Evolutionary conservation across 2,113 vertebrate species (phyloP).

Genomic region (Neofelis nebulosa): DNA sequence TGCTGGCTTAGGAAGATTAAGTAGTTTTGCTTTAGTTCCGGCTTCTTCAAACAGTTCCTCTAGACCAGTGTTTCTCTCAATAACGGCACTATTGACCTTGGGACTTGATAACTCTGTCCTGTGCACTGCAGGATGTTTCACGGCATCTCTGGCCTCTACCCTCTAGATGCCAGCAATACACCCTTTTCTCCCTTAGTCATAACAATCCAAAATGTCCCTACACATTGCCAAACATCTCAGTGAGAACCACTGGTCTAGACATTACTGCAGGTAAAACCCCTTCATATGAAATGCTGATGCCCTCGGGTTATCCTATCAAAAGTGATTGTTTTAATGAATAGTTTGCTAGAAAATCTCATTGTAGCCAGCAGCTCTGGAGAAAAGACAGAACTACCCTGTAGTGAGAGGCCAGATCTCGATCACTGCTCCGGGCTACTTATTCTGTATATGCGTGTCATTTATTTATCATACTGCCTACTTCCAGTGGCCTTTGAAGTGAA

Average conservation of each 20-base stretch:
- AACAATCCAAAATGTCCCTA: not conserved
- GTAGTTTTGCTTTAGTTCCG: not conserved
- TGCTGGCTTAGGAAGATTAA: not conserved
- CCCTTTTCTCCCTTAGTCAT: not conserved
- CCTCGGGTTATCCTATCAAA: conserved; percentile 27
- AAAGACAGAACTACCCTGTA: conserved; percentile 21
- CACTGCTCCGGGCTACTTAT: not conserved
- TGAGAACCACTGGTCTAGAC: not conserved
- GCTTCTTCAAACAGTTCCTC: conserved; percentile 18
- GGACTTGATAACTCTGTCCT: not conserved
- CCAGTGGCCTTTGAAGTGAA: not conserved
- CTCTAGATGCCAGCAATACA: not conserved
- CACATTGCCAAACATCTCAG: not conserved
- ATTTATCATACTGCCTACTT: not conserved
- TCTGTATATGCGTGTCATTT: not conserved
- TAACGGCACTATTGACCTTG: not conserved
- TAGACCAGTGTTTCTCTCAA: not conserved
- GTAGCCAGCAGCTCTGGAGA: conserved; percentile 26
- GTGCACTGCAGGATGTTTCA: not conserved
- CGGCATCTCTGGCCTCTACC: not conserved
- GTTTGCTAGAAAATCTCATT: conserved; percentile 64
- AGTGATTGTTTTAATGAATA: conserved; percentile 69
- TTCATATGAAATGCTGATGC: not conserved
- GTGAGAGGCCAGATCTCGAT: not conserved
- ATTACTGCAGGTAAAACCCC: not conserved